A percentile compares a stretch with the other conserved stretches of the same genome.
Conservation (phyloP, 2,797 vertebrate species). For the Bryconaethiops microstoma region DNA sequence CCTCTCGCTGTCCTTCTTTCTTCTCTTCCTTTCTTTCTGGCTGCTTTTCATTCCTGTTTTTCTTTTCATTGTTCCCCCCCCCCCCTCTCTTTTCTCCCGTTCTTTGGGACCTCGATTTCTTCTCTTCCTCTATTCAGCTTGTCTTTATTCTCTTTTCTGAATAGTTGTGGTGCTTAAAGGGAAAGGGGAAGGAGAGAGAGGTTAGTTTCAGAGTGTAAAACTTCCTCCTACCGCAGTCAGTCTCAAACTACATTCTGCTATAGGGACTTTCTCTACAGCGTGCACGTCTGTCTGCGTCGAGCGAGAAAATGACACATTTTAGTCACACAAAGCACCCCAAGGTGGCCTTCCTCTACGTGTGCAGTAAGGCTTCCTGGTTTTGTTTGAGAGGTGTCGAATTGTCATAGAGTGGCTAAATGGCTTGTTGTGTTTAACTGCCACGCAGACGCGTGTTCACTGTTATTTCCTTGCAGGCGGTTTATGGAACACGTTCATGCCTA, state of each 20-base stretch:
- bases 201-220: conserved; percentile 81
- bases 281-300: conserved; percentile 54
- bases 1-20: conserved; percentile 66
- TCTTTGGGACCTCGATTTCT: conserved; percentile 77
- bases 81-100: conserved; percentile 71
- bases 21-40: conserved; percentile 68
- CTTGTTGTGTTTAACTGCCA: conserved; percentile 59
- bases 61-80: conserved; percentile 77
- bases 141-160: conserved; percentile 83
- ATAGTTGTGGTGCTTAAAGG: conserved; percentile 83
- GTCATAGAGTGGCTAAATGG: conserved; percentile 59
- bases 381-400: conserved; percentile 55
- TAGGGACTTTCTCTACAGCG: conserved; percentile 74
- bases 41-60: conserved; percentile 80
- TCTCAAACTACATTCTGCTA: conserved; percentile 67
- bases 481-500: neutral
- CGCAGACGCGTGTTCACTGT: conserved; percentile 66
- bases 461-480: conserved; percentile 67
- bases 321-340: conserved; percentile 2
- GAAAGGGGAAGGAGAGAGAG: conserved; percentile 75
- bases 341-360: conserved; percentile 1
- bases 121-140: conserved; percentile 82
- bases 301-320: conserved; percentile 2
- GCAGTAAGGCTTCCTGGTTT: conserved; percentile 55
- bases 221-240: conserved; percentile 72